Evolutionary conservation across 2,888 invertebrate genomes (phyloP), one percentile per base, ranked within the genome.

Genomic region (Cerceris rybyensis): DNA sequence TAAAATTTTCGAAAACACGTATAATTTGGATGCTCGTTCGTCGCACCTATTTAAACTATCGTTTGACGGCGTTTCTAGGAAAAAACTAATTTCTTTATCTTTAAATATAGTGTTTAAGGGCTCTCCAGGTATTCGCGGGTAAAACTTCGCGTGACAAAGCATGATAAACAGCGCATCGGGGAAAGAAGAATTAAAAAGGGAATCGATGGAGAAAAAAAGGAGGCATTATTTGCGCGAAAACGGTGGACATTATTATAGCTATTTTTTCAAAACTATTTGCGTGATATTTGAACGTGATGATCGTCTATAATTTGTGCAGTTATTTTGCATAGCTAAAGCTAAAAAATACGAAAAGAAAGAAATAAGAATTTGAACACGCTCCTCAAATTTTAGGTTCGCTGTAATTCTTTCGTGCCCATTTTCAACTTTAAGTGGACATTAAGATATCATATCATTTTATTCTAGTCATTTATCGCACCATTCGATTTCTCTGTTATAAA

Each of bases 241-340:
- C 55, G 65, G 59, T 42, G 54, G 55, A 65, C 73, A 78, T 81
- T 81, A 89, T 88, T 88, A 89, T 87, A 87, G 88, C 75, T 82
- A 89, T 89, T 87, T 85, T 76, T 64, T 59, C 67, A 50, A 80
- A 84, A 87, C 70, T 88, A 88, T 88, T 88, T 87, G 81, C 88
- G 86, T 87, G 75, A 86, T 78, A 80, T 55, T 59, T 43, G 14
- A 28, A 50, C 49, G 58, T 58, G 57, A 49, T 59, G 43, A 46
- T 50, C 73, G 58, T 43, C 55, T 28, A 71, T 59, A 64, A 82
- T 67, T 68, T 70, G 13, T 28, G 17, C 9, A 7, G 17, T 9
- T 66, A 7, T 61, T 17, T 6, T 9, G 42, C 46, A 55, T 68
- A 5, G 39, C 46, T 28, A 14, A 7, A 41, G 49, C 50, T 0